phyloP scores from a whole-genome alignment of 2,888 invertebrate species.

The Strigamia transsilvanica region DNA sequence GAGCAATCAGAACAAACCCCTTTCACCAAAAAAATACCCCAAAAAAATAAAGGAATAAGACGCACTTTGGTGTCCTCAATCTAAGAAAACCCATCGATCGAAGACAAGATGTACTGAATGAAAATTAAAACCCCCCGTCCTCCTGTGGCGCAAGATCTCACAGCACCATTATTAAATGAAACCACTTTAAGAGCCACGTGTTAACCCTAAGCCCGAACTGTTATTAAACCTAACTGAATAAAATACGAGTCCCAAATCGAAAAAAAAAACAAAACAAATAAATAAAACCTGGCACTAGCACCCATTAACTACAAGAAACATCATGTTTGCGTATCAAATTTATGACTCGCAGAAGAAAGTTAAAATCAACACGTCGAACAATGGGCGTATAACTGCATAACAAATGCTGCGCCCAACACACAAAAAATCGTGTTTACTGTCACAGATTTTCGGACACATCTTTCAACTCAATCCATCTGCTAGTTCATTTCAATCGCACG shows the following conservation, averaged over 20 bases:
- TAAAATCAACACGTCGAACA: background rate
- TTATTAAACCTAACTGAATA: background rate
- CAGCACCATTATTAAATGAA: constrained; percentile 40
- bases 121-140: constrained; percentile 15
- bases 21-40: background rate
- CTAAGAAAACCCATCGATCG: constrained; percentile 33
- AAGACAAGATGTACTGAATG: constrained; percentile 1
- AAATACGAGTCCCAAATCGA: constrained; percentile 2
- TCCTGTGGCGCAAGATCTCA: constrained; percentile 6
- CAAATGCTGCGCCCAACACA: no score
- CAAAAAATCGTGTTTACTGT: background rate
- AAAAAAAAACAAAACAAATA: background rate
- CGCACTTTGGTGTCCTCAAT: constrained; percentile 36
- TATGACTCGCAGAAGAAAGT: background rate
- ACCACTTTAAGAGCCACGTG: constrained; percentile 39
- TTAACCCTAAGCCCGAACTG: background rate
- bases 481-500: constrained; percentile 38
- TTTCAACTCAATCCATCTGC: constrained; percentile 26
- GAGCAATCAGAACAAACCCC: background rate
- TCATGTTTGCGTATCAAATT: background rate
- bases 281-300: background rate
- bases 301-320: background rate
- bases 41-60: constrained; percentile 3
- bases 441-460: background rate
- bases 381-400: no score